Conservation (phyloP, 2,888 invertebrate species). For the Hirtodrosophila cameraria region DNA sequence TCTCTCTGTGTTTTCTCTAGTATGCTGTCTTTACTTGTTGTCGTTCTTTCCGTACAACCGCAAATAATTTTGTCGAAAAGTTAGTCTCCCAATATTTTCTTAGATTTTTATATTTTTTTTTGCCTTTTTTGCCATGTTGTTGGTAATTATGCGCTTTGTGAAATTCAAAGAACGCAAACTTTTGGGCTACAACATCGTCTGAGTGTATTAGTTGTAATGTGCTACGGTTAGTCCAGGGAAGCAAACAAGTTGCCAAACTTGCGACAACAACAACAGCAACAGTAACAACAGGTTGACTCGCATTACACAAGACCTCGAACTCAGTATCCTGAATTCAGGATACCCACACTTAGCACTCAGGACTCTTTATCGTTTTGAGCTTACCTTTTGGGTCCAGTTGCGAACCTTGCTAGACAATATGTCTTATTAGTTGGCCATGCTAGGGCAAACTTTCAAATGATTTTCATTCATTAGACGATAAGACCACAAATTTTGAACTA, state of each 20-base stretch:
- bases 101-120: constrained; percentile 10
- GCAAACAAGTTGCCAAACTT: constrained; percentile 70
- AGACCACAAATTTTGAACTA: constrained; percentile 56
- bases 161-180: constrained; percentile 68
- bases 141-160: constrained; percentile 77
- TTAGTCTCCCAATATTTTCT: constrained; percentile 50
- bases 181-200: constrained; percentile 64
- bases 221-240: constrained; percentile 57
- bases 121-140: constrained; percentile 60
- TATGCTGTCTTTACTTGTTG: constrained; percentile 50
- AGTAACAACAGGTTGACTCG: constrained; percentile 41
- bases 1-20: not conserved
- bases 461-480: constrained; percentile 62
- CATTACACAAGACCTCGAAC: constrained; percentile 32
- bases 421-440: constrained; percentile 61
- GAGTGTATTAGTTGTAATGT: constrained; percentile 75
- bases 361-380: constrained; percentile 15
- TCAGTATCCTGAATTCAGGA: not conserved
- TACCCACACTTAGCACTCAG: constrained; percentile 3
- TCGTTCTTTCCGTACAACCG: constrained; percentile 48
- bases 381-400: constrained; percentile 37
- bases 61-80: constrained; percentile 75
- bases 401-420: constrained; percentile 61
- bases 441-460: constrained; percentile 61
- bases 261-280: constrained; percentile 45